Evolutionary conservation across 2,888 invertebrate genomes (phyloP).

Genomic region (Lithophane semibrunnea): DNA sequence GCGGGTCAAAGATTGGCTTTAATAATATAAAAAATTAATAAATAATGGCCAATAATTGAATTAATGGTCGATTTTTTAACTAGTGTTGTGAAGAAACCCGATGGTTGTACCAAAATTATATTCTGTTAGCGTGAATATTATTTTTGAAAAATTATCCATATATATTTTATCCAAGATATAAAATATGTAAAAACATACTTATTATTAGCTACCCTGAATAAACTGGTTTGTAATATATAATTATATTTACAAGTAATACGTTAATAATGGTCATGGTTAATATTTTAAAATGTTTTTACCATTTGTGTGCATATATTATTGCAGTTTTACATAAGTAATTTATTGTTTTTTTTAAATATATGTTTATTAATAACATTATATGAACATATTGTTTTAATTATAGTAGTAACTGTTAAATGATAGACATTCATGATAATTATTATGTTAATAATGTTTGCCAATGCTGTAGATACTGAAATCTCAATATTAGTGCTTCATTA

Average conservation of each 20-base stretch:
- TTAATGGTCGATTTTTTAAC: constrained; percentile 3
- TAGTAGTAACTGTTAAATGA: neutral
- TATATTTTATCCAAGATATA: constrained; percentile 6
- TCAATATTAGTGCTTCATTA: constrained; percentile 23
- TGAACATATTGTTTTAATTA: neutral
- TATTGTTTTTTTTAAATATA: neutral
- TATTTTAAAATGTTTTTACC: neutral
- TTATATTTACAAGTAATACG: neutral
- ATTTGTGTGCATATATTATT: neutral
- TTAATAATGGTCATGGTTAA: neutral
- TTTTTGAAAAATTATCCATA: constrained; percentile 22
- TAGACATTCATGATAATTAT: neutral
- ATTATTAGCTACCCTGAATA: neutral
- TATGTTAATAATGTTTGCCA: constrained; percentile 25
- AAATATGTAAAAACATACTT: neutral
- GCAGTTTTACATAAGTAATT: neutral
- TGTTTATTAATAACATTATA: neutral
- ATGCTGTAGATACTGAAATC: constrained; percentile 15
- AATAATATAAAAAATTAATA: constrained; percentile 18
- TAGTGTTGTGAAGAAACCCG: constrained; percentile 30
- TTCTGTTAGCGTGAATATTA: neutral
- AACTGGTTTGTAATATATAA: neutral
- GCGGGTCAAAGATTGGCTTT: constrained; percentile 30
- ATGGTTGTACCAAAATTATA: constrained; percentile 20
- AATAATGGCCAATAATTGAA: constrained; percentile 10